Conservation (phyloP, 2,113 vertebrate species). For the Urocolius indicus region DNA sequence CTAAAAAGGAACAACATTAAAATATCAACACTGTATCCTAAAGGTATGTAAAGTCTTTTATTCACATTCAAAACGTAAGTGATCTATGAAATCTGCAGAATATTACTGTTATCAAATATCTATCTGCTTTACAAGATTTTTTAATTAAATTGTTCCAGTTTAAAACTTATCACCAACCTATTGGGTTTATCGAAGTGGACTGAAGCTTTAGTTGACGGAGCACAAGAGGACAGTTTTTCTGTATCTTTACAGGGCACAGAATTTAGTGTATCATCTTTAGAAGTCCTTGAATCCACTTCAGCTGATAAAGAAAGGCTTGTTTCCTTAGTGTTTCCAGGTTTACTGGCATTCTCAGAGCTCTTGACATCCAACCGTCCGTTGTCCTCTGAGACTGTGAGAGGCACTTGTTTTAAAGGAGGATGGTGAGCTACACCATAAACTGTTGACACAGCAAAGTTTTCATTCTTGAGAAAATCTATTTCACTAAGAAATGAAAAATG, state of each 20-base stretch:
- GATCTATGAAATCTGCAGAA: not conserved
- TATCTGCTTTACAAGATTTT: not conserved
- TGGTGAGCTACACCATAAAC: slow-evolving; percentile 72
- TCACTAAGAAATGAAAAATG: slow-evolving; percentile 80
- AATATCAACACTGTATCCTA: not conserved
- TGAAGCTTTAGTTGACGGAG: slow-evolving; percentile 73
- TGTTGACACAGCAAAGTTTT: slow-evolving; percentile 76
- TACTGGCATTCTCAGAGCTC: slow-evolving; percentile 70
- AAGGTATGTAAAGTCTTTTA: not conserved
- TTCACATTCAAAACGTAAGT: not conserved
- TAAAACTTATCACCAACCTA: slow-evolving; percentile 82
- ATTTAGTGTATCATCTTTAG: slow-evolving; percentile 69
- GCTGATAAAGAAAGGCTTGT: slow-evolving; percentile 48
- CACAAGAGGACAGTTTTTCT: slow-evolving; percentile 71
- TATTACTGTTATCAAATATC: not conserved
- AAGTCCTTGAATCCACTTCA: slow-evolving; percentile 71
- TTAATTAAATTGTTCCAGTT: not conserved
- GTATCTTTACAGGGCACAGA: slow-evolving; percentile 73
- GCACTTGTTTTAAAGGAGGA: slow-evolving; percentile 71
- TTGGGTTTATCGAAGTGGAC: slow-evolving; percentile 93
- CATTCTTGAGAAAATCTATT: slow-evolving; percentile 89
- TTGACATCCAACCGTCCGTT: slow-evolving; percentile 85
- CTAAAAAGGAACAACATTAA: not conserved
- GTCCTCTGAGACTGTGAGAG: slow-evolving; percentile 79
- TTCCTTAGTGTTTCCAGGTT: slow-evolving; percentile 73